Base-by-base conservation (phyloP, 2,888 invertebrate species). In the Anticlea derivata region DNA sequence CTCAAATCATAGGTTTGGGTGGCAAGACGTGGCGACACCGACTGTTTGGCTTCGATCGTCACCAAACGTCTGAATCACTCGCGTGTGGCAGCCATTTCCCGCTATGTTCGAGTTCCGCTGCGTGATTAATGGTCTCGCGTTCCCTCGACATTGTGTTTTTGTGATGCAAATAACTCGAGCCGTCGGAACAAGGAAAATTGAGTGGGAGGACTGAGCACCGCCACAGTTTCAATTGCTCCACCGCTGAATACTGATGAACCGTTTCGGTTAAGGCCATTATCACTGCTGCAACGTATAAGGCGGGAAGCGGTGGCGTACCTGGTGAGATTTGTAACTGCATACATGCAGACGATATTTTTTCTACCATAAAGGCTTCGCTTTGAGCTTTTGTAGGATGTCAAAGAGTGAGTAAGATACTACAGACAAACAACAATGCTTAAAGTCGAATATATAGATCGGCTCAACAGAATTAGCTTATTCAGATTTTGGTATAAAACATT, bases 141-240 rank as follows among this genome's bases (percentile, higher is more conserved):
- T 83, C 86, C 83, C 85, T 75, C 85, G 82, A 88, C 86, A 87
- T 86, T 85, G 86, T 87, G 89, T 88, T 89, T 89, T 89, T 89
- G 88, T 89, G 87, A 89, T 89, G 89, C 89, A 89, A 89, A 89
- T 89, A 86, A 87, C 86, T 87, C 80, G 81, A 85, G 82, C 83
- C 83, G 82, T 83, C 86, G 87, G 86, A 86, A 87, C 86, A 85
- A 85, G 86, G 85, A 84, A 85, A 87, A 87, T 87, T 86, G 85
- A 85, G 87, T 83, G 84, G 84, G 85, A 84, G 86, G 84, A 78
- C 82, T 77, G 80, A 81, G 78, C 79, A 77, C 81, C 76, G 78
- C 83, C 86, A 80, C 85, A 86, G 85, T 88, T 88, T 87, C 88
- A 87, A 88, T 88, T 88, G 86, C 86, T 85, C 73, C 73, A 70